Evolutionary conservation across 2,888 invertebrate genomes (phyloP).

Genomic region (Mythimna pallens): DNA sequence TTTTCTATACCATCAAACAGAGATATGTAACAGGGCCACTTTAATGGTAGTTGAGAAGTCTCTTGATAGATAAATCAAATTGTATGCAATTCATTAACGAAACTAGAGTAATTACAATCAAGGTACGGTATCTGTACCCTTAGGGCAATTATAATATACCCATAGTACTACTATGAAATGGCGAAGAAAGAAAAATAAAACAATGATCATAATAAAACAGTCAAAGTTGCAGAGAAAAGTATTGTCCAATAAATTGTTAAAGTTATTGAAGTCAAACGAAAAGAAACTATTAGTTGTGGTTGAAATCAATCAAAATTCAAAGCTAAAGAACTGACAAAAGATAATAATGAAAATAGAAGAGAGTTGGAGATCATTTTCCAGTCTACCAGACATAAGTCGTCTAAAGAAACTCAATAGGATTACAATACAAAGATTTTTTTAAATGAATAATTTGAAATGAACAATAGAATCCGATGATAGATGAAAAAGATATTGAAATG

Average conservation of each 20-base stretch:
- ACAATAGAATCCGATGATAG: conserved; percentile 25
- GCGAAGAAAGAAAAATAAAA: not conserved
- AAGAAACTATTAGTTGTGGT: conserved; percentile 4
- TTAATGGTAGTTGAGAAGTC: no score
- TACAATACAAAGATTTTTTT: conserved; percentile 28
- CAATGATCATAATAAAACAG: not conserved
- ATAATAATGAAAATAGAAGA: conserved; percentile 17
- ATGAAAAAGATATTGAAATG: conserved; percentile 20
- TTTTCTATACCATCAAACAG: no score
- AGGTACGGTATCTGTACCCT: no score
- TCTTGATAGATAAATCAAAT: no score
- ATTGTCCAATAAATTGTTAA: not conserved
- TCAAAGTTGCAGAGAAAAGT: not conserved
- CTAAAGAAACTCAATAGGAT: conserved; percentile 22
- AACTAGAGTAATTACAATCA: no score
- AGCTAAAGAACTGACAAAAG: not conserved
- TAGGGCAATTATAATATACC: no score
- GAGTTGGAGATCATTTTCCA: conserved; percentile 40
- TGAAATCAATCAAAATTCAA: conserved; percentile 29
- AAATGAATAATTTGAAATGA: conserved; percentile 32
- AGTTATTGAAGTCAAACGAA: conserved; percentile 4
- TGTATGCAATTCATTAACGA: no score
- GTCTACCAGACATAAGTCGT: conserved; percentile 17
- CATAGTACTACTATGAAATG: not conserved
- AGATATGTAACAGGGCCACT: no score